These are phyloP conservation scores for Phalacrocorax pelagicus DNA, from an alignment of 2,113 vertebrate genomes.

Conservation along the genomic window DNA sequence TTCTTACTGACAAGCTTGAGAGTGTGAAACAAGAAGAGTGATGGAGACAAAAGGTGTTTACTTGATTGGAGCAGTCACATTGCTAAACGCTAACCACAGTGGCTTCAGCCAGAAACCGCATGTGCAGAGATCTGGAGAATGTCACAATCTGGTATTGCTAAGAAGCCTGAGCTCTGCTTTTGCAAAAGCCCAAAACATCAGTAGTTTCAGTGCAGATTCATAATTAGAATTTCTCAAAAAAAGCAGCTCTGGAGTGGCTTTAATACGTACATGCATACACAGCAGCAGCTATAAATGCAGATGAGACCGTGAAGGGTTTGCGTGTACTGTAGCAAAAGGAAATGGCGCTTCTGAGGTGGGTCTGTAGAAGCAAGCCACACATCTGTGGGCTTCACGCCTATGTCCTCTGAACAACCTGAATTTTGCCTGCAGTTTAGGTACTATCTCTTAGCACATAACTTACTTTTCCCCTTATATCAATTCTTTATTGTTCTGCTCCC, in stretches of 20 bases:
- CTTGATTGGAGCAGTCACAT: background rate
- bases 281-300: background rate
- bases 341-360: background rate
- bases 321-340: background rate
- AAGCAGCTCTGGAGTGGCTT: background rate
- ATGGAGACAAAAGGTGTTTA: conserved; percentile 51
- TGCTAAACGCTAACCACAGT: conserved; percentile 57
- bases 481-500: background rate
- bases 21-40: background rate
- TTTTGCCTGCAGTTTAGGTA: background rate
- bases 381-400: background rate
- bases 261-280: background rate
- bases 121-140: conserved; percentile 7
- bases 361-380: background rate
- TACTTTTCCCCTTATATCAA: background rate
- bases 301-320: background rate
- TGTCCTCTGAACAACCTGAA: background rate
- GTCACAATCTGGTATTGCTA: conserved; percentile 45
- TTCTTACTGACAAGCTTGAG: background rate
- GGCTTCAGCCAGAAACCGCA: conserved; percentile 45
- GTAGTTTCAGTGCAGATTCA: background rate
- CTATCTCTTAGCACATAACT: background rate
- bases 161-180: conserved; percentile 22
- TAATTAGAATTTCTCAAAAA: background rate
- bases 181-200: conserved; percentile 21